These are phyloP conservation scores for Pyralis farinalis DNA, from an alignment of 2,888 invertebrate genomes.

Conservation along the genomic window DNA sequence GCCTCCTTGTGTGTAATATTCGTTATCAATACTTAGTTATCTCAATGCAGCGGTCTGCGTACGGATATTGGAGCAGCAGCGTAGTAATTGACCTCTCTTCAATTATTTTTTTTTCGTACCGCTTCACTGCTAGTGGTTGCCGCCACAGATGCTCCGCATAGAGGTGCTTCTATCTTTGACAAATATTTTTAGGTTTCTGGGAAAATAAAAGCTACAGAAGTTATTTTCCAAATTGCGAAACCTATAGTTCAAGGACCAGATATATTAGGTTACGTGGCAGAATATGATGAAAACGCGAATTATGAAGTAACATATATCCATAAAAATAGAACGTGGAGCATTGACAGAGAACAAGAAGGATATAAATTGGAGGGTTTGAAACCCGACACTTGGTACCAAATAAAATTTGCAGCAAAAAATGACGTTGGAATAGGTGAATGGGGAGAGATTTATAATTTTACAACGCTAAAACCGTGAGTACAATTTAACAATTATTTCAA, in stretches of 20 bases:
- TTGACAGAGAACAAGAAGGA: conserved; percentile 25
- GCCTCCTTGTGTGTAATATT: no score
- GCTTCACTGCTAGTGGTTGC: no score
- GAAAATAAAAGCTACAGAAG: conserved; percentile 45
- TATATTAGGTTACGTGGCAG: conserved; percentile 50
- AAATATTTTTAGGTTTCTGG: conserved; percentile 35
- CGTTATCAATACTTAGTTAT: no score
- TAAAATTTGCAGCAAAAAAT: conserved; percentile 60
- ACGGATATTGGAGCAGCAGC: no score
- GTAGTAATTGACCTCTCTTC: no score
- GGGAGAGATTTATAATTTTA: conserved; percentile 38
- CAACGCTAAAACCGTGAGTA: conserved; percentile 58
- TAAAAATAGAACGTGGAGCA: conserved; percentile 58
- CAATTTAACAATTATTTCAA: conserved; percentile 4
- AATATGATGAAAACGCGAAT: conserved; percentile 52
- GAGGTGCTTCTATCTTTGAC: no score
- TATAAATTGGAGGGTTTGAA: conserved; percentile 43
- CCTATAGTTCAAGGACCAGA: conserved; percentile 43
- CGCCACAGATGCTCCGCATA: no score
- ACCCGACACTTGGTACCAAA: conserved; percentile 48
- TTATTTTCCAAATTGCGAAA: conserved; percentile 41
- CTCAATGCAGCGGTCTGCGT: no score
- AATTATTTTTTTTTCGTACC: no score
- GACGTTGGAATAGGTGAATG: conserved; percentile 52
- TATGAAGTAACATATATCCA: conserved; percentile 58